Conservation (phyloP, 2,113 vertebrate genomes). For the Corydoras sp. region DNA sequence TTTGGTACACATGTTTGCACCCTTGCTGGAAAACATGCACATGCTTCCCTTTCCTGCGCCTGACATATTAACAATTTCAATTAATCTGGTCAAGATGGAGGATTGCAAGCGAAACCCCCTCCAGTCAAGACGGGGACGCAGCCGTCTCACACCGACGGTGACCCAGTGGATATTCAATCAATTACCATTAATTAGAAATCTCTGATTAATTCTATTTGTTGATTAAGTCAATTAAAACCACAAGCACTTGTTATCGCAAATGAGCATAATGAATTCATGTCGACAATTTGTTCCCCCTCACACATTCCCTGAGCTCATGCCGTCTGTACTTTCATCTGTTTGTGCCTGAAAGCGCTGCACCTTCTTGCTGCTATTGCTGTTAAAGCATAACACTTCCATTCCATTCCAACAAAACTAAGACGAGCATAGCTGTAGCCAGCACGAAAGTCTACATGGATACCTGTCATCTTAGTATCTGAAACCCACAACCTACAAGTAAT, state of each 20-base stretch:
- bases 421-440: not conserved
- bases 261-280: slow-evolving; percentile 70
- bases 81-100: slow-evolving; percentile 45
- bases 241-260: slow-evolving; percentile 69
- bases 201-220: slow-evolving; percentile 78
- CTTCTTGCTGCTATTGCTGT: slow-evolving; percentile 18
- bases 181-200: slow-evolving; percentile 75
- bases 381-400: slow-evolving; percentile 6
- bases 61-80: slow-evolving; percentile 47
- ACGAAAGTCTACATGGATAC: too few relatives aligned
- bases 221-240: slow-evolving; percentile 77
- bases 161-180: slow-evolving; percentile 73
- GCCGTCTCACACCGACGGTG: slow-evolving; percentile 50
- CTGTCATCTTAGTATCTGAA: too few relatives aligned
- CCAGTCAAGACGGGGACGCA: slow-evolving; percentile 41
- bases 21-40: slow-evolving; percentile 24
- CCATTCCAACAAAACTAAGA: not conserved
- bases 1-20: slow-evolving; percentile 29
- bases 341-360: slow-evolving; percentile 29
- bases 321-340: slow-evolving; percentile 50
- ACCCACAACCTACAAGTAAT: too few relatives aligned
- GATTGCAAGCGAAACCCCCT: slow-evolving; percentile 34
- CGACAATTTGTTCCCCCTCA: slow-evolving; percentile 60
- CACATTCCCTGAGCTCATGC: slow-evolving; percentile 51
- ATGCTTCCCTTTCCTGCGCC: slow-evolving; percentile 15